Evolutionary conservation across 1,140 invertebrate genomes (phyloP), one percentile per base, ranked within the genome.

Genomic region (Cylas formicarius): DNA sequence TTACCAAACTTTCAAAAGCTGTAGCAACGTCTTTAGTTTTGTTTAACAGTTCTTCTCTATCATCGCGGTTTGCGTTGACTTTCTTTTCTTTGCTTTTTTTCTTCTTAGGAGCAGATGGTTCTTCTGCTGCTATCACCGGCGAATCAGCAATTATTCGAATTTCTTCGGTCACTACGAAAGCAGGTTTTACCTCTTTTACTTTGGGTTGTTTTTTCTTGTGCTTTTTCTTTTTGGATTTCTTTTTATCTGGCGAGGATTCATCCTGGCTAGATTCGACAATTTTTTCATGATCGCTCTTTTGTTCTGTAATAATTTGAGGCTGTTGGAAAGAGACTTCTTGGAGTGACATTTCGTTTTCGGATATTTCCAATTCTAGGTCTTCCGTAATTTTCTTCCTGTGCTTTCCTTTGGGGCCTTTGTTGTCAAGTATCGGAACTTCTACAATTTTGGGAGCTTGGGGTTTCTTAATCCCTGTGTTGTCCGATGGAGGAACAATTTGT

Each of bases 221-320:
- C 10, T 45, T 38, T 28, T 54, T 54, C 27, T 50, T 47, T 40
- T 54, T 54, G 3, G 44, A 47, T 34, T 52, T 51, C 23, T 47
- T 52, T 13, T 46, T 44, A 8, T 50, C 31, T 11, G 48, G 16
- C 13, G 19, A 18, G 10, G 18, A 39, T 13, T 50, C 41, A 20
- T 48, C 45, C 17, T 41, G 34, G 19, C 21, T 46, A 8, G 31
- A 29, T 14, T 45, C 32, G 2, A 10, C 11, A 40, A 4, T 40
- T 24, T 38, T 24, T 16, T 6, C 11, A 31, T 13, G 13, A 11
- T 31, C 29, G 4, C 5, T 31, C n/a, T n/a, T n/a, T n/a, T n/a
- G n/a, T n/a, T n/a, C n/a, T n/a, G n/a, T n/a, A n/a, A 6, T 13
- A 11, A 6, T 32, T 32, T 32, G 6, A 16, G 29, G 6, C 11